Conservation (phyloP, 2,113 vertebrate species). For the Egretta garzetta region DNA sequence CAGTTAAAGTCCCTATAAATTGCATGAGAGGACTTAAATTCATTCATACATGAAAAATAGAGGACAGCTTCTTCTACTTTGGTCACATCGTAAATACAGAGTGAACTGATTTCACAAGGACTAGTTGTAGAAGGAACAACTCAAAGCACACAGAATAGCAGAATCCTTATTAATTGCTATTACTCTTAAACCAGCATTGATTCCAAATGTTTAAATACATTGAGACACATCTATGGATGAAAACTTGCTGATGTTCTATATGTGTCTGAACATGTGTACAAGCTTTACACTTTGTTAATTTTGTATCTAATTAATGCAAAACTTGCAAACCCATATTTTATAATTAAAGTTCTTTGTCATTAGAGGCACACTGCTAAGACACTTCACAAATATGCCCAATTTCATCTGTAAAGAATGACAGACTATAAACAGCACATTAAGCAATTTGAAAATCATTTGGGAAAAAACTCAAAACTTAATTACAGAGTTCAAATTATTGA, state of each 20-base stretch:
- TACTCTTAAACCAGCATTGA: neutral
- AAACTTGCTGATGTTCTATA: neutral
- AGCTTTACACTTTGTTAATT: conserved; percentile 25
- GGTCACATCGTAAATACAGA: neutral
- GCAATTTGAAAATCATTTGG: conserved; percentile 51
- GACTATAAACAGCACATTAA: conserved; percentile 29
- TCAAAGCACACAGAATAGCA: neutral
- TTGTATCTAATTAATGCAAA: conserved; percentile 43
- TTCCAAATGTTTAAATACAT: neutral
- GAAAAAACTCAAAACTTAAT: conserved; percentile 49
- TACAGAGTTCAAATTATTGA: conserved; percentile 51
- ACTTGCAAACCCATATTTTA: conserved; percentile 23
- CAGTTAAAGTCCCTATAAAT: neutral
- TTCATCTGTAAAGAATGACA: conserved; percentile 52
- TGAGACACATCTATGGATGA: neutral
- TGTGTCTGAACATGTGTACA: neutral
- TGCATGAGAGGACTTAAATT: neutral
- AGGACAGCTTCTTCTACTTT: neutral
- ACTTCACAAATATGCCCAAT: conserved; percentile 41
- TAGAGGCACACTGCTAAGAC: neutral
- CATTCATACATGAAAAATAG: neutral
- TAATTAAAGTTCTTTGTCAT: conserved; percentile 48
- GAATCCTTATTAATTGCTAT: neutral
- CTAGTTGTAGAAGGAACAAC: neutral
- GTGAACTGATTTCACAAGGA: neutral